Conservation (phyloP, 2,797 vertebrate genomes). For the Ctenopoma kingsleyae region DNA sequence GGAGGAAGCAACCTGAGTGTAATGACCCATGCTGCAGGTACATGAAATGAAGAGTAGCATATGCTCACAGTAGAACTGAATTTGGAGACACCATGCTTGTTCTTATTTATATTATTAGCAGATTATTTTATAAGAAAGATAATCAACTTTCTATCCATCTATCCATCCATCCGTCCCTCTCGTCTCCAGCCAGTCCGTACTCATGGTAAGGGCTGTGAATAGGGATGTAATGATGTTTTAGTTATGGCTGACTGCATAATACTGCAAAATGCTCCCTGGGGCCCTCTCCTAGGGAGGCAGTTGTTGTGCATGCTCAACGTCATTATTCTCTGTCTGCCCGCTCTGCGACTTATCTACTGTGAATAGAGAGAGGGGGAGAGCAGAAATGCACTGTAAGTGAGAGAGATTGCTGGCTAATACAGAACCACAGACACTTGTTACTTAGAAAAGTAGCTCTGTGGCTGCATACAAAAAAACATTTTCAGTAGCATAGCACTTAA, state of each 20-base stretch:
- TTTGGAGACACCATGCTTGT: background rate
- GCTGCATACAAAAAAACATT: constrained; percentile 38
- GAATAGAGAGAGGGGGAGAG: constrained; percentile 55
- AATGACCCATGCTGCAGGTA: background rate
- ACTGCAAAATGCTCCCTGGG: constrained; percentile 76
- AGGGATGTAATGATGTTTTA: constrained; percentile 80
- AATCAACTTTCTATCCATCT: background rate
- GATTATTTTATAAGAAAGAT: constrained; percentile 30
- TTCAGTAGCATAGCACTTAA: constrained; percentile 51
- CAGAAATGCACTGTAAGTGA: constrained; percentile 65
- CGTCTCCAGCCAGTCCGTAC: constrained; percentile 33
- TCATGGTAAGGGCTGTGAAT: constrained; percentile 58
- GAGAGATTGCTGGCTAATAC: constrained; percentile 66
- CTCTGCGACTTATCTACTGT: constrained; percentile 70
- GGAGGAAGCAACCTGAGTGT: background rate
- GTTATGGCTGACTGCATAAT: constrained; percentile 81
- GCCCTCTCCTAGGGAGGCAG: constrained; percentile 67
- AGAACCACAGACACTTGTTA: constrained; percentile 67
- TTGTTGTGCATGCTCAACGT: constrained; percentile 74
- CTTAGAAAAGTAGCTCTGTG: constrained; percentile 52
- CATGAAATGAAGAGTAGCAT: background rate
- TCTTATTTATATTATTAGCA: no score
- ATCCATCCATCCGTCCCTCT: constrained; percentile 10
- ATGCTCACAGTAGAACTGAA: background rate
- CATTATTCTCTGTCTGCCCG: constrained; percentile 78